phyloP scores from a whole-genome alignment of 2,113 vertebrate genomes.

The Megaceryle maxima region DNA sequence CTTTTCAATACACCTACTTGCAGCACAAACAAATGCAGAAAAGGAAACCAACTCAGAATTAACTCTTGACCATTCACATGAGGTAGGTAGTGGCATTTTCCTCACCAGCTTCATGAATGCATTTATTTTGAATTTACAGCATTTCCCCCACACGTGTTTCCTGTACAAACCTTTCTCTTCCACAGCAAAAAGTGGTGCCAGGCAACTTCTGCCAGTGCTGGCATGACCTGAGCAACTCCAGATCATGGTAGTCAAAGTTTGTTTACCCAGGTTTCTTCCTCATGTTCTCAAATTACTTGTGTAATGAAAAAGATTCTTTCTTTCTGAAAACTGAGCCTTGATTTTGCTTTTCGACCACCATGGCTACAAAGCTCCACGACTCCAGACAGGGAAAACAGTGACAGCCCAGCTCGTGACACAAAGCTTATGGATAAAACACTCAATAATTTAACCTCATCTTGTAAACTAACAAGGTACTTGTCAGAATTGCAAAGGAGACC shows the following conservation, averaged over 20 bases:
- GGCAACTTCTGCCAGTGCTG: background rate
- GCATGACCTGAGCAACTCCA: rapidly evolving
- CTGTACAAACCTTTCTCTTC: background rate
- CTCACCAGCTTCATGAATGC: background rate
- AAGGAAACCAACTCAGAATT: background rate
- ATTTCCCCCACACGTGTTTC: background rate
- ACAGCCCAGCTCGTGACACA: background rate
- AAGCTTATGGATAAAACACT: background rate
- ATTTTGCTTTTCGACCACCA: background rate
- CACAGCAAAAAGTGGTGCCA: background rate
- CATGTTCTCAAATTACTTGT: background rate
- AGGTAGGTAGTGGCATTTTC: background rate
- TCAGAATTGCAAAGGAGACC: background rate
- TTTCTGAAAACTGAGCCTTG: background rate
- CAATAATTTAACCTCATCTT: background rate
- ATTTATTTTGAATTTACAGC: background rate
- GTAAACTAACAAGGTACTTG: background rate
- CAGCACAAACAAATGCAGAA: background rate
- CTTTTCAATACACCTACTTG: background rate
- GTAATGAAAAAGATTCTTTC: background rate
- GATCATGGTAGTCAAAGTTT: background rate
- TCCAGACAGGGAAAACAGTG: background rate
- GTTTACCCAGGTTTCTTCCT: background rate
- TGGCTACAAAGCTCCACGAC: background rate
- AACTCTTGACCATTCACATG: background rate